These are phyloP conservation scores for Pomacea canaliculata DNA, from an alignment of 2,888 invertebrate genomes.

Conservation along the genomic window DNA sequence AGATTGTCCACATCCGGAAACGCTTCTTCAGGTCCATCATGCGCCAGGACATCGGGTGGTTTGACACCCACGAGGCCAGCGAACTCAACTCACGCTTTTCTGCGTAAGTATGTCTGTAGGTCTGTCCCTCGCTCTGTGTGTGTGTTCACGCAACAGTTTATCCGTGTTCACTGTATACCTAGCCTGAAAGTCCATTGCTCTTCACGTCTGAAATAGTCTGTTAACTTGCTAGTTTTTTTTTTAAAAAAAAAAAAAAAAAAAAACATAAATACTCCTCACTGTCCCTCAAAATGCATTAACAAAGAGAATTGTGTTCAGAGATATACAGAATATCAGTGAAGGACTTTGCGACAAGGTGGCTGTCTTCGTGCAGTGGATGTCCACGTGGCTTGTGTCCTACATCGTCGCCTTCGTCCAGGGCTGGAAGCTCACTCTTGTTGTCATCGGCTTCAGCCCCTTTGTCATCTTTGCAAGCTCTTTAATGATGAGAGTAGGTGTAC, in stretches of 20 bases:
- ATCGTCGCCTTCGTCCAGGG: slow-evolving; percentile 20
- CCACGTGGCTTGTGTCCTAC: slow-evolving; percentile 72
- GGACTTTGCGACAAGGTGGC: slow-evolving; percentile 87
- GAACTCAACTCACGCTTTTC: slow-evolving; percentile 64
- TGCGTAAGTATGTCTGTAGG: slow-evolving; percentile 47
- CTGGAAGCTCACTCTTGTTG: slow-evolving; percentile 63
- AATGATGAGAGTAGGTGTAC: slow-evolving; percentile 8
- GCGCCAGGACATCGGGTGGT: slow-evolving; percentile 68
- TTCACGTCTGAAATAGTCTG: no score
- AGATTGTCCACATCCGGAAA: slow-evolving; percentile 70
- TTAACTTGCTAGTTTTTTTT: no score
- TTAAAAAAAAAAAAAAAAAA: no score
- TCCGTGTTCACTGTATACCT: no score
- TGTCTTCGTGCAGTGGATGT: slow-evolving; percentile 79
- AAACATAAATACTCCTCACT: no score
- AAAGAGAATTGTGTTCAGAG: slow-evolving; percentile 61
- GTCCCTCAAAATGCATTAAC: no score
- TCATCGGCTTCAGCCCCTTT: slow-evolving; percentile 70
- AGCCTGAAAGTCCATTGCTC: no score
- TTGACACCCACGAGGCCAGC: slow-evolving; percentile 64
- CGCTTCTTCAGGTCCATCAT: slow-evolving; percentile 68
- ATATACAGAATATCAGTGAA: slow-evolving; percentile 77
- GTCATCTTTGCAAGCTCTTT: neutral
- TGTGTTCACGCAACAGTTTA: no score
- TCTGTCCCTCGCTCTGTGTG: neutral